Evolutionary conservation across 2,113 vertebrate genomes (phyloP).

Genomic region (Dinomys branickii): DNA sequence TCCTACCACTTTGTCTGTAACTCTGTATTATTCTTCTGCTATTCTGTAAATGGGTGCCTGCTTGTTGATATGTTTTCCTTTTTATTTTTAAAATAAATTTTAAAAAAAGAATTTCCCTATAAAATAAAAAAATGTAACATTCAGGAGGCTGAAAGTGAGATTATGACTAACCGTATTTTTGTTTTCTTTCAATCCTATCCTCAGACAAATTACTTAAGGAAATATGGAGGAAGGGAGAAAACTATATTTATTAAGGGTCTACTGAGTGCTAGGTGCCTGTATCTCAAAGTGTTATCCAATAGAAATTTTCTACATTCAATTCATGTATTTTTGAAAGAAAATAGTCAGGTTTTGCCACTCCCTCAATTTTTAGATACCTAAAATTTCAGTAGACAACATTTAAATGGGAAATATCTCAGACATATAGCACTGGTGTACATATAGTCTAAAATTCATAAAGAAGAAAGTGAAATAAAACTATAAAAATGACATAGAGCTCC

Average conservation of each 20-base stretch:
- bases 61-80: no score
- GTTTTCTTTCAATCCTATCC: not conserved
- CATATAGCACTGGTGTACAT: not conserved
- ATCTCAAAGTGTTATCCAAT: not conserved
- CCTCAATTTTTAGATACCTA: conserved; percentile 27
- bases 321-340: conserved; percentile 30
- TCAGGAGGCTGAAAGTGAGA: not conserved
- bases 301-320: not conserved
- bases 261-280: not conserved
- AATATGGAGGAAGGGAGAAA: not conserved
- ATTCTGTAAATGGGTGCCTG: no score
- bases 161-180: not conserved
- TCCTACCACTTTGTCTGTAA: no score
- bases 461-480: conserved; percentile 24
- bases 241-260: not conserved
- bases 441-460: conserved; percentile 8
- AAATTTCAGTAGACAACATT: conserved; percentile 51
- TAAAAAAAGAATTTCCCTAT: no score
- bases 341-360: conserved; percentile 6
- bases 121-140: no score
- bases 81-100: no score
- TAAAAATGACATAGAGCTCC: not conserved
- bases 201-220: not conserved
- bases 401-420: conserved; percentile 32
- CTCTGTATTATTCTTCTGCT: no score